These are phyloP conservation scores for Mimas tiliae DNA, from an alignment of 2,888 invertebrate species.

Conservation along the genomic window DNA sequence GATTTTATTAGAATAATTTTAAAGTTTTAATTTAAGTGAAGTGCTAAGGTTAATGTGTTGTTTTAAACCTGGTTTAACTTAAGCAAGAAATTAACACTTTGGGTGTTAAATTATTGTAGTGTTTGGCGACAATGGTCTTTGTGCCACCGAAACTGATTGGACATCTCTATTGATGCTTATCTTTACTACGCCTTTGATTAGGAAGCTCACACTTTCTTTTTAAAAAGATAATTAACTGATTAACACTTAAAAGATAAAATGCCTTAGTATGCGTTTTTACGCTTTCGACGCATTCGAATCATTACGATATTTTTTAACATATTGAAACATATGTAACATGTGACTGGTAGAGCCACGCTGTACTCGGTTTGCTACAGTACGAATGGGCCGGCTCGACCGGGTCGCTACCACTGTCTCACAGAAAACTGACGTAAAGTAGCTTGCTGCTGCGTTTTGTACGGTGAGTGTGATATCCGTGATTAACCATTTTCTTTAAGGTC, in stretches of 20 bases:
- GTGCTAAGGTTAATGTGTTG: not conserved
- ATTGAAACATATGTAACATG: no score
- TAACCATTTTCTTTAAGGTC: no score
- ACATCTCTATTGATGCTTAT: constrained; percentile 36
- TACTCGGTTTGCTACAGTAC: no score
- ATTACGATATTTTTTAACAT: no score
- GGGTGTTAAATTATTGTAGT: constrained; percentile 61
- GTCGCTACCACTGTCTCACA: no score
- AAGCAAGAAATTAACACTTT: constrained; percentile 52
- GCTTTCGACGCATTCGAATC: no score
- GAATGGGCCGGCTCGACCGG: no score
- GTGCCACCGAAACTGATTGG: constrained; percentile 31
- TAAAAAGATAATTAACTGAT: not conserved
- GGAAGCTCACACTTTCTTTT: constrained; percentile 5
- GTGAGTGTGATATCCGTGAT: no score
- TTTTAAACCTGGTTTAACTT: not conserved
- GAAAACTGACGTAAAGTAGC: no score
- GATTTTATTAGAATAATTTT: not conserved
- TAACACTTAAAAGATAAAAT: not conserved
- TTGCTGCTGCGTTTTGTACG: no score
- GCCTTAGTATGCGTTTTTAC: no score
- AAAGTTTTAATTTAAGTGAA: not conserved
- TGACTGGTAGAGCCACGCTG: not conserved
- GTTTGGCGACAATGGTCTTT: constrained; percentile 45
- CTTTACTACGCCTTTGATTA: constrained; percentile 4